These are phyloP conservation scores for Hepsetus odoe DNA, from an alignment of 2,113 vertebrate species.

Conservation along the genomic window DNA sequence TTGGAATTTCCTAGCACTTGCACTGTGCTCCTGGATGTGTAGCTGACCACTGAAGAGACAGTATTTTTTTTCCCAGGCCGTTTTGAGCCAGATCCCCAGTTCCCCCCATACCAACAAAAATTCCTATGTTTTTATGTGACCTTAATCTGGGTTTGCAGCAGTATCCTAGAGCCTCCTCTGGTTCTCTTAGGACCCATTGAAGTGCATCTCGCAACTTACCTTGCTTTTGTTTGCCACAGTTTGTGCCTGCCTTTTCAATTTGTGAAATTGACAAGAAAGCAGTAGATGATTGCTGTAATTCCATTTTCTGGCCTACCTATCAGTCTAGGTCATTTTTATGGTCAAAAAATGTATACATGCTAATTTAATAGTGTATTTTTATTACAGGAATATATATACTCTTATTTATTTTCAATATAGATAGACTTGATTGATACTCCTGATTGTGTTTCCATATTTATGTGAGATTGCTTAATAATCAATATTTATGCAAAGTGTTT, in stretches of 20 bases:
- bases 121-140: slow-evolving; percentile 7
- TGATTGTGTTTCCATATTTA: slow-evolving; percentile 61
- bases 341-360: slow-evolving; percentile 63
- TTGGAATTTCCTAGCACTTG: slow-evolving; percentile 47
- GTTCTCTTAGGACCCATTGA: slow-evolving; percentile 57
- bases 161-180: slow-evolving; percentile 51
- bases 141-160: slow-evolving; percentile 54
- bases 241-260: slow-evolving; percentile 77
- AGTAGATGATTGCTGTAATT: slow-evolving; percentile 51
- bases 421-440: slow-evolving; percentile 56
- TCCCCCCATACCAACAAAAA: not conserved
- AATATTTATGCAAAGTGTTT: slow-evolving; percentile 58
- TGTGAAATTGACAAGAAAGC: slow-evolving; percentile 84
- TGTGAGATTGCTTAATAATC: slow-evolving; percentile 63
- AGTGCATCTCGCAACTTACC: slow-evolving; percentile 65
- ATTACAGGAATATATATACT: slow-evolving; percentile 72
- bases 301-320: slow-evolving; percentile 68
- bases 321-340: slow-evolving; percentile 70
- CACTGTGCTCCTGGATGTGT: slow-evolving; percentile 65
- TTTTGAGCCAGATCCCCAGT: slow-evolving; percentile 52
- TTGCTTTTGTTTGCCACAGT: slow-evolving; percentile 71
- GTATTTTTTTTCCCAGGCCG: slow-evolving; percentile 69
- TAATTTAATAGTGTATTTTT: slow-evolving; percentile 79
- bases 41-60: slow-evolving; percentile 70
- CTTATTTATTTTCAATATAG: slow-evolving; percentile 70